Evolutionary conservation across 2,113 vertebrate species (phyloP).

Genomic region (Perca schrenkii): DNA sequence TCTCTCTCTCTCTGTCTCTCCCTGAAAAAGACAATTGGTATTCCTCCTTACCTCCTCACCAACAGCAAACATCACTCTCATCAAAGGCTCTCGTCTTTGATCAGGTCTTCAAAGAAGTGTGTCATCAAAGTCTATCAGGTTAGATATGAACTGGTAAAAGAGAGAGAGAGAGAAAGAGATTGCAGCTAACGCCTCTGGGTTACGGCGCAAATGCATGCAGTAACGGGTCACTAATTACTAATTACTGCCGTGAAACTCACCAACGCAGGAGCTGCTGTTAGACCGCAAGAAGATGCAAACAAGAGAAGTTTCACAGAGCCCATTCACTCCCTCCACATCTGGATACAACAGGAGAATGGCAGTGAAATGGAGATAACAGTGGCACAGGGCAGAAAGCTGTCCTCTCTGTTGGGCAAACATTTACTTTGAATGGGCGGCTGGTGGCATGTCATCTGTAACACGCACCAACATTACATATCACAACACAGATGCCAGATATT

Average conservation of each 20-base stretch:
- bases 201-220: slow-evolving; percentile 55
- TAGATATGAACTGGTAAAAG: slow-evolving; percentile 71
- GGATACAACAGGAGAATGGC: background rate
- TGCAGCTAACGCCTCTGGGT: slow-evolving; percentile 63
- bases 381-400: slow-evolving; percentile 8
- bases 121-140: slow-evolving; percentile 81
- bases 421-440: background rate
- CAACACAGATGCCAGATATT: slow-evolving; percentile 17
- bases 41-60: slow-evolving; percentile 74
- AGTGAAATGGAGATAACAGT: slow-evolving; percentile 11
- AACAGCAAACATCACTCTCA: slow-evolving; percentile 81
- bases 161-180: slow-evolving; percentile 30
- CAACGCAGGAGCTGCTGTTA: slow-evolving; percentile 14
- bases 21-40: slow-evolving; percentile 66
- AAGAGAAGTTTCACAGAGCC: slow-evolving; percentile 31
- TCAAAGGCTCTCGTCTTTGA: slow-evolving; percentile 78
- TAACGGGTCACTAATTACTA: slow-evolving; percentile 80
- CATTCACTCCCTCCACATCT: slow-evolving; percentile 18
- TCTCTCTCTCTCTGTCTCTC: slow-evolving; percentile 34
- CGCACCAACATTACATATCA: slow-evolving; percentile 19
- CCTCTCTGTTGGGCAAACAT: slow-evolving; percentile 7
- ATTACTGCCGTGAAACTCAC: slow-evolving; percentile 65
- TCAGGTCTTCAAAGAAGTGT: slow-evolving; percentile 80
- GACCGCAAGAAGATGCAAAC: slow-evolving; percentile 8
- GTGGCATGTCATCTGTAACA: slow-evolving; percentile 5